A percentile compares a stretch with the other conserved stretches of the same genome.
These are phyloP conservation scores for Hypomecis atomaria DNA, from an alignment of 2,888 invertebrate species.

Conservation along the genomic window DNA sequence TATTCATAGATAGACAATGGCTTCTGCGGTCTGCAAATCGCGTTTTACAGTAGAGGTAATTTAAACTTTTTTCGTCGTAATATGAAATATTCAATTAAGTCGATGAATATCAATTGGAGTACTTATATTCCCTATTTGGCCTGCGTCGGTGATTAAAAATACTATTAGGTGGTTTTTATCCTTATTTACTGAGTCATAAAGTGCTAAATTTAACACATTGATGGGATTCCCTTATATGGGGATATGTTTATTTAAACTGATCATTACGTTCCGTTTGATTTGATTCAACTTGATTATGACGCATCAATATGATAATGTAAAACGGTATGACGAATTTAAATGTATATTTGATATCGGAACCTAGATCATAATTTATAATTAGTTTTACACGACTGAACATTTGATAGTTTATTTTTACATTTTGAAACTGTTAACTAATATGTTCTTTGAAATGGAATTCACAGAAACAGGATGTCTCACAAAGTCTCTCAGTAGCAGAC, in stretches of 20 bases:
- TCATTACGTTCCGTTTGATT: background rate
- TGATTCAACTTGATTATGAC: background rate
- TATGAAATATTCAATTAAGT: background rate
- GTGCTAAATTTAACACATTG: slow-evolving; percentile 9
- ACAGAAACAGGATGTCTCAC: too few species aligned
- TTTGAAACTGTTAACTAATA: too few species aligned
- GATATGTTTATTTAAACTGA: background rate
- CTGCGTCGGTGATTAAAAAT: background rate
- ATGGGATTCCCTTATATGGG: slow-evolving; percentile 13
- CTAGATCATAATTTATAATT: too few species aligned
- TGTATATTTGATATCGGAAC: background rate
- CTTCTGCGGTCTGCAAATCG: too few species aligned
- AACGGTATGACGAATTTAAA: background rate
- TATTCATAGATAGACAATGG: too few species aligned
- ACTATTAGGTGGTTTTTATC: slow-evolving; percentile 2
- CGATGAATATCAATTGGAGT: background rate
- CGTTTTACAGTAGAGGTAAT: too few species aligned
- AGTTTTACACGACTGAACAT: too few species aligned
- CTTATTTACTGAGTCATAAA: slow-evolving; percentile 13
- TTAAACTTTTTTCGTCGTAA: too few species aligned
- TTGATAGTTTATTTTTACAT: too few species aligned
- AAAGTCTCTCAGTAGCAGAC: too few species aligned
- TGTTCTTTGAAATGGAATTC: too few species aligned
- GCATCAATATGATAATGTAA: slow-evolving; percentile 3
- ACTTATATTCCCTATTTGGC: background rate